Evolutionary conservation across 2,888 invertebrate species (phyloP), one percentile per base, ranked within the genome.

Genomic region (Pollenia angustigena): DNA sequence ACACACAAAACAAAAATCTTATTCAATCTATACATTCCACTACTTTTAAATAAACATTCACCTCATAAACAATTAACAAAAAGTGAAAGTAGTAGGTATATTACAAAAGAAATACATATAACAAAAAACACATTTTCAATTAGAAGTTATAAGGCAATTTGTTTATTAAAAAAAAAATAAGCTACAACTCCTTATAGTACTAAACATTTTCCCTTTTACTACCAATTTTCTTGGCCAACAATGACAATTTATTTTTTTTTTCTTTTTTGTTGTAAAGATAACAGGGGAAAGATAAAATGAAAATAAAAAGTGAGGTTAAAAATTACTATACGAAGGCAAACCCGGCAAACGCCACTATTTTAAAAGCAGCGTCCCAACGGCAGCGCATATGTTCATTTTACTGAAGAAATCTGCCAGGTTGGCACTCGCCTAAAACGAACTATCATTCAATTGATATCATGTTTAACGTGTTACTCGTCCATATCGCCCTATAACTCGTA

Each of bases 341-440:
- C 86, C 87, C 87, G 87, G 87, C 85, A 87, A 85, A 85, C 74
- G 74, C 78, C 68, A 81, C 64, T 81, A 81, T 75, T 66, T 71
- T 48, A 76, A 76, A 74, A 42, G 62, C 79, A 81, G 71, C 75
- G 62, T 58, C 40, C 18, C n/a, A 64, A 68, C 81, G 14, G 64
- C 84, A 81, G 48, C 71, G 82, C 23, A 64, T 54, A 64, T 71
- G 64, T 78, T 66, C 85, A 69, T 69, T 81, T 83, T 58, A 52
- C 50, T 78, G 23, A 74, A 84, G 56, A 92, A 93, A 92, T 92
- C 90, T 92, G 92, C 92, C 93, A 93, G 90, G 90, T 91, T 92
- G 92, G 93, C 93, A 92, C 90, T 92, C 91, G 91, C 90, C 88
- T 90, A 90, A 89, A 92, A 92, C 91, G 92, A 92, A 92, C 91